Base-by-base conservation (phyloP, 2,888 invertebrate species). In the Drosophila pegasa region DNA sequence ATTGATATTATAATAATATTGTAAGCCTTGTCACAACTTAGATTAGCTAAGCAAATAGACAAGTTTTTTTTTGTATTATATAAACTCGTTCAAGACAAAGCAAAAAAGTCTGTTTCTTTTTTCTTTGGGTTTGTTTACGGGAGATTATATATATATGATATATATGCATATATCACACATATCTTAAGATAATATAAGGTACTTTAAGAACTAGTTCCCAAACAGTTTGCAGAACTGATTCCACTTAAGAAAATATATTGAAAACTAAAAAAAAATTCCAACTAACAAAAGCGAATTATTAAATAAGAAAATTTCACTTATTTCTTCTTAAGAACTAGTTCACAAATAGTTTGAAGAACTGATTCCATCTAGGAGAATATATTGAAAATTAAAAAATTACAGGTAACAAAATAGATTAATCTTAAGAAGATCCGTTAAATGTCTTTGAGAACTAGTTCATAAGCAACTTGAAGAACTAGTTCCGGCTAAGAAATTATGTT, bases 1-100 rank as follows among this genome's bases (percentile, higher is more conserved):
- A 27, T 6, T 31, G 37, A 50, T 50, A n/a, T 37, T 41, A 41
- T 47, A 57, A 18, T 29, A 41, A 20, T 20, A 18, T 22, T 3
- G 18, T 38, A 27, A 29, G 5, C 4, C 35, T 2, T 31, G 50
- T 50, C 29, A 50, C 12, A 57, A 25, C 16, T 7, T 0, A 14
- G 14, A 29, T 1, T 20, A 14, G n/a, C n/a, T 1, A 43, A 3
- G 22, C 1, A 43, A 25, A 2, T n/a, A 31, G 4, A 29, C 27
- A 12, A 52, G 8, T 27, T 9, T 5, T 29, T 18, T 40, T 20
- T 16, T 12, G 16, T 20, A 9, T 55, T 14, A 16, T 12, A 22
- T 5, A 38, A 12, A 12, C n/a, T 27, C 25, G 27, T 41, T 33
- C 6, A 37, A 10, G 8, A 0, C 4, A 16, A 43, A n/a, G n/a